Conservation (phyloP, 2,888 invertebrate genomes). For the Dichetophora obliterata region DNA sequence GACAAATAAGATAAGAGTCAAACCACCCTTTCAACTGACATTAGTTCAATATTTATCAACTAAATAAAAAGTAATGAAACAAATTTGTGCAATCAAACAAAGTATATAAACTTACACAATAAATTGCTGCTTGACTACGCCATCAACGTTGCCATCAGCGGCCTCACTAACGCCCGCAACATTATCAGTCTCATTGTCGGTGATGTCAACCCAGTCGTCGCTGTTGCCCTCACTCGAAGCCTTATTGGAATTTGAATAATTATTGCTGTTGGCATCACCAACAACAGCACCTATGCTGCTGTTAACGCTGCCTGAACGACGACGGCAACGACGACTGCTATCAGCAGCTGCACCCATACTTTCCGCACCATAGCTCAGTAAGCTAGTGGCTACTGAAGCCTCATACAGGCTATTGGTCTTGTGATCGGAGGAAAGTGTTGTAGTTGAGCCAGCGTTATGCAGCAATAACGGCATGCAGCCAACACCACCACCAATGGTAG, state of each 20-base stretch:
- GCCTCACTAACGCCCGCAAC: constrained; percentile 47
- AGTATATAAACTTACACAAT: constrained; percentile 65
- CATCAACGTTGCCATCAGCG: constrained; percentile 42
- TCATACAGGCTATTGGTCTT: constrained; percentile 69
- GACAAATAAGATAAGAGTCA: not conserved
- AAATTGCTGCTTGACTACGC: constrained; percentile 58
- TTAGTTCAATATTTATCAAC: not conserved
- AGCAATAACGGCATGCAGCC: constrained; percentile 45
- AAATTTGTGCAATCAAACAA: not conserved
- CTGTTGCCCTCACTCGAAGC: constrained; percentile 65
- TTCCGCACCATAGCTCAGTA: constrained; percentile 46
- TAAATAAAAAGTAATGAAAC: not conserved
- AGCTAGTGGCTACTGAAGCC: constrained; percentile 59
- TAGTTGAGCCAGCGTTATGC: constrained; percentile 65
- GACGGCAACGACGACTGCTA: not conserved
- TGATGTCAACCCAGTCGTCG: constrained; percentile 69
- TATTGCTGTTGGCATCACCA: constrained; percentile 39
- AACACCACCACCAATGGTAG: constrained; percentile 43
- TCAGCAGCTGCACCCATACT: not conserved
- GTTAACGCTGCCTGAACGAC: constrained; percentile 27
- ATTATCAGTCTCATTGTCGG: constrained; percentile 57
- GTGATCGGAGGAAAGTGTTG: constrained; percentile 68
- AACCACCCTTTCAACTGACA: not conserved
- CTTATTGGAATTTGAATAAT: constrained; percentile 56
- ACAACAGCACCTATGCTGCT: constrained; percentile 8